phyloP scores from a whole-genome alignment of 1,140 invertebrate species.

The Nautilus pompilius region DNA sequence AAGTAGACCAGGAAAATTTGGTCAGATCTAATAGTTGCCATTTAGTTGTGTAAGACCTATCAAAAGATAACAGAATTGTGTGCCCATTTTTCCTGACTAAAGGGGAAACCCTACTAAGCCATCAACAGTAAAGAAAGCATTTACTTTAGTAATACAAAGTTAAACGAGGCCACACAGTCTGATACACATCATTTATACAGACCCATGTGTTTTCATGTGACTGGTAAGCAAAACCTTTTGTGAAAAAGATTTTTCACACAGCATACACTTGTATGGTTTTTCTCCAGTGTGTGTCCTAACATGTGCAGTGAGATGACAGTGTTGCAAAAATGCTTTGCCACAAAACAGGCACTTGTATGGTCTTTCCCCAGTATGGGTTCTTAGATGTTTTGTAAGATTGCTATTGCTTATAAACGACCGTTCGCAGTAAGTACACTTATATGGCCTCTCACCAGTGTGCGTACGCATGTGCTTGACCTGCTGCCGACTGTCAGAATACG shows the following conservation, averaged over 20 bases:
- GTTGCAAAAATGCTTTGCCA: conserved; percentile 13
- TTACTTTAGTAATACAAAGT: too few species aligned
- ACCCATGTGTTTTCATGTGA: too few species aligned
- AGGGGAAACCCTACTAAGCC: too few species aligned
- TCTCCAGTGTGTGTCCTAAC: conserved; percentile 46
- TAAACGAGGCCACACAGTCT: too few species aligned
- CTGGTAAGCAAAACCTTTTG: too few species aligned
- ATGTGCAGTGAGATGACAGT: conserved; percentile 26
- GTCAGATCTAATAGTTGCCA: too few species aligned
- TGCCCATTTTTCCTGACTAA: too few species aligned
- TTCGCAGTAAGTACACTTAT: conserved; percentile 39
- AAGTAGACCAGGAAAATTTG: too few species aligned
- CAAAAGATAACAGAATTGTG: too few species aligned
- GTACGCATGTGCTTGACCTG: conserved; percentile 9
- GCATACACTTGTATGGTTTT: conserved; percentile 42
- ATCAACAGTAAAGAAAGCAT: too few species aligned
- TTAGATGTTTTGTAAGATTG: conserved; percentile 60
- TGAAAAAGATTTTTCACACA: conserved; percentile 40
- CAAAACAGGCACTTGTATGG: conserved; percentile 11
- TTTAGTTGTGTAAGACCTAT: too few species aligned
- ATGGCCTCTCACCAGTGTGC: conserved; percentile 15
- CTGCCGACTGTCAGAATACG: conserved; percentile 8
- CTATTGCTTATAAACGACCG: conserved; percentile 1
- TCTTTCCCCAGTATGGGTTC: conserved; percentile 66
- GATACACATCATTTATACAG: too few species aligned